phyloP scores from a whole-genome alignment of 2,888 invertebrate species.

The Acronicta alni region DNA sequence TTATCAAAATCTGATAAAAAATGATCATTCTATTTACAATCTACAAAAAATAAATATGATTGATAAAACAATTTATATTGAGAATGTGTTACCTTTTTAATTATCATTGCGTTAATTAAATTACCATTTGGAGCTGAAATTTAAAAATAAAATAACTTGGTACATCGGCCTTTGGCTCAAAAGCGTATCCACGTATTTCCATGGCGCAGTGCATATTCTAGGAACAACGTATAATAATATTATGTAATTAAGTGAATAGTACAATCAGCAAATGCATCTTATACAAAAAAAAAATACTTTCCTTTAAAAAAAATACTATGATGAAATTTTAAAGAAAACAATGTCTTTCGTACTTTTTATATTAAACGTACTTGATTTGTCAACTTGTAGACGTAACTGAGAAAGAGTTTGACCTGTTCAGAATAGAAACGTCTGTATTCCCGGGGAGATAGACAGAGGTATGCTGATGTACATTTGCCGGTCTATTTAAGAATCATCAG shows the following conservation, averaged over 20 bases:
- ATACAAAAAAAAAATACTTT: too few relatives aligned
- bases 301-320: slow-evolving; percentile 10
- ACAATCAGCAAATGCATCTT: not conserved
- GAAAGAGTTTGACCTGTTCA: not conserved
- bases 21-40: slow-evolving; percentile 37
- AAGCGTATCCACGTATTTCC: too few relatives aligned
- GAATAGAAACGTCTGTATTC: too few relatives aligned
- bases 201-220: too few relatives aligned
- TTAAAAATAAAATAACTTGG: not conserved
- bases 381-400: slow-evolving; percentile 33
- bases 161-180: not conserved
- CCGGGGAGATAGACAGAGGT: too few relatives aligned
- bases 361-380: slow-evolving; percentile 19
- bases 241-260: not conserved
- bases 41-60: slow-evolving; percentile 28
- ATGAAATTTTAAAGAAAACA: slow-evolving; percentile 34
- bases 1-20: slow-evolving; percentile 15
- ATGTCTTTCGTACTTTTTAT: slow-evolving; percentile 43
- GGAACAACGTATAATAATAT: too few relatives aligned
- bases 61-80: slow-evolving; percentile 46
- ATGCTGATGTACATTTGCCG: too few relatives aligned
- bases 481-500: too few relatives aligned
- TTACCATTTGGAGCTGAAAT: too few relatives aligned
- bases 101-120: slow-evolving; percentile 9
- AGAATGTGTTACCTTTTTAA: not conserved